Base-by-base conservation (phyloP, 2,113 vertebrate genomes). In the Terrapene triunguis region DNA sequence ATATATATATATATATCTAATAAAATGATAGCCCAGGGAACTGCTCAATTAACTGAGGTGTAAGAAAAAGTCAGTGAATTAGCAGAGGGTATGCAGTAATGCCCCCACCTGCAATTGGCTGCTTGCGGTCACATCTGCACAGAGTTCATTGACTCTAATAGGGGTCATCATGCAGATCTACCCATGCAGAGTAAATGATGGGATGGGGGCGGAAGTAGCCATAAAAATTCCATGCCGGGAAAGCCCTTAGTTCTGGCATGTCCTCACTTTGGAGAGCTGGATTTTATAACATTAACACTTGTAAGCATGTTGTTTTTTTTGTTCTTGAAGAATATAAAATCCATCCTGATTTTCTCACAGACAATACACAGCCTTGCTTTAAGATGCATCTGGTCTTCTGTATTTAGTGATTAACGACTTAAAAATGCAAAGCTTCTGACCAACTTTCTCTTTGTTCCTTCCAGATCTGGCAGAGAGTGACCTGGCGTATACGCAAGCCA, bases 401-500 rank as follows among this genome's bases (percentile, higher is more conserved):
- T 16, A 62, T 32, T 16, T 74, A 24, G 42, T 47, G 42, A 42
- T 78, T 78, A 55, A 24, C 4, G 25, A 78, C 25, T 47, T 78
- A 14, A 12, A 47, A 47, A 69, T 22, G 92, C n/a, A 94, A 44
- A 80, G 7, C 82, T 96, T 93, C 82, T 96, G 7, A 92, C 48
- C 12, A n/a, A 72, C 27, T 84, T 84, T 86, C 8, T 97, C 8
- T 95, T 85, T 81, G 8, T 93, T 96, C 72, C 81, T 5, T 85
- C 97, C 78, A 95, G 99, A 99, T 98, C 96, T 99, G 97, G 99
- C 99, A 84, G 99, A 99, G 95, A 99, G 99, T 90, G 99, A 99
- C 95, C 90, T 99, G 96, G 98, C 99, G 3, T 99, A 99, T 97
- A 99, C 99, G 53, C 98, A 98, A 94, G 99, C 99, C 95, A 99